phyloP scores from a whole-genome alignment of 2,113 vertebrate genomes.

The Raja brachyura region DNA sequence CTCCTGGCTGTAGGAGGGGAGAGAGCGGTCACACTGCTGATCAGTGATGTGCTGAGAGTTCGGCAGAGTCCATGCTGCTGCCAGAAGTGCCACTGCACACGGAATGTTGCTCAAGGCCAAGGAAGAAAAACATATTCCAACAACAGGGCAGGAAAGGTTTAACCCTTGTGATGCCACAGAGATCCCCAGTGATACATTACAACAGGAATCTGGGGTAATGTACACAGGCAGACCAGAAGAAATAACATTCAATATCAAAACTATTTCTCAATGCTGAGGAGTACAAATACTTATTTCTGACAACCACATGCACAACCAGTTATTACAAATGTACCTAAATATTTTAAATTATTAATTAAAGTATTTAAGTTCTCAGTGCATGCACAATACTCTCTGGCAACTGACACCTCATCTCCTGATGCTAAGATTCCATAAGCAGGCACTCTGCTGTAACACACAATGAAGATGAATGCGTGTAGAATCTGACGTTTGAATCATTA shows the following conservation, averaged over 20 bases:
- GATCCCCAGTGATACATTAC: background rate
- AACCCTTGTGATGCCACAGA: background rate
- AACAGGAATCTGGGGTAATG: background rate
- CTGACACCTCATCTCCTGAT: background rate
- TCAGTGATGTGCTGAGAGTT: background rate
- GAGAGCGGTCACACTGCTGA: background rate
- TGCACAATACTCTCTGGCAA: background rate
- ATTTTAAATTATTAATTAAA: background rate
- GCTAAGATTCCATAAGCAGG: background rate
- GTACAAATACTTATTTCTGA: background rate
- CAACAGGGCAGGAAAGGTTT: background rate
- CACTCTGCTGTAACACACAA: background rate
- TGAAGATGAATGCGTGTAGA: background rate
- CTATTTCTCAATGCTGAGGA: background rate
- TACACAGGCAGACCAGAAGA: background rate
- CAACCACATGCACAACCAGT: background rate
- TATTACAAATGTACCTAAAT: background rate
- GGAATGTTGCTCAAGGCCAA: background rate
- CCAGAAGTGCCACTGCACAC: background rate
- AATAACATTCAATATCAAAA: constrained; percentile 33
- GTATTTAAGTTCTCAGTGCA: constrained; percentile 19
- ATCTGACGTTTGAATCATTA: background rate
- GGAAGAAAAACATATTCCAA: background rate
- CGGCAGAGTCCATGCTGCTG: background rate
- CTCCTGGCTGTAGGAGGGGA: background rate